Evolutionary conservation across 2,797 vertebrate genomes (phyloP).

Genomic region (Loriculus beryllinus): DNA sequence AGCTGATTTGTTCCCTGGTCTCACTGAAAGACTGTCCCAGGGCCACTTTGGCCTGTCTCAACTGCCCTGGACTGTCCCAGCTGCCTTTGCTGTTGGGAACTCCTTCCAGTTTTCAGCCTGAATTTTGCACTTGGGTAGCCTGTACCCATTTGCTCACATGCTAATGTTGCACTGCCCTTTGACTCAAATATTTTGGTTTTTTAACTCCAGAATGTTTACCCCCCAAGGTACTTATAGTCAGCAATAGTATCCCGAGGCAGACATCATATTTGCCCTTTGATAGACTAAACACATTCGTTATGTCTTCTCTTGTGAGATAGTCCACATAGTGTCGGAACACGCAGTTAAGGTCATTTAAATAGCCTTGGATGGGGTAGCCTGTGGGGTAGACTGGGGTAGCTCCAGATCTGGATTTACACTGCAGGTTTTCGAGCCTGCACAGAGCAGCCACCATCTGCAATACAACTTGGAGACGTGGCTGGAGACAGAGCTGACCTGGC

Average conservation of each 20-base stretch:
- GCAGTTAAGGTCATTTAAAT: background rate
- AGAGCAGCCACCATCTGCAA: fast-evolving
- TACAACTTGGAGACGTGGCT: fast-evolving
- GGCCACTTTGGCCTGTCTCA: background rate
- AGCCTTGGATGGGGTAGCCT: background rate
- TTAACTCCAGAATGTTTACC: background rate
- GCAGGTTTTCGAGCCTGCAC: fast-evolving
- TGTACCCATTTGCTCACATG: background rate
- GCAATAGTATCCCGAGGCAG: background rate
- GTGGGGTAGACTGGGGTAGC: background rate
- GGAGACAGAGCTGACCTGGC: background rate
- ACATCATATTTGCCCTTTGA: background rate
- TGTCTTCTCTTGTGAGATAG: background rate
- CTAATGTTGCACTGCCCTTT: background rate
- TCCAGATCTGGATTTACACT: background rate
- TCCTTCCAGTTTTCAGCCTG: background rate
- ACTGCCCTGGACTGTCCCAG: background rate
- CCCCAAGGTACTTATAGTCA: background rate
- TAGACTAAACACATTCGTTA: conserved; percentile 2
- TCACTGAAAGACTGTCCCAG: background rate
- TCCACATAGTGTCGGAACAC: background rate
- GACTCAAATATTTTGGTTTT: background rate
- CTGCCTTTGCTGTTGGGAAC: background rate
- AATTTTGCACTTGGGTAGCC: background rate
- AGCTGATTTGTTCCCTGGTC: background rate